Percentiles rank a stretch among this genome's conserved stretches.
These are phyloP conservation scores for Heliocidaris tuberculata DNA, from an alignment of 35 echinoderm and acorn worm species.

Conservation along the genomic window DNA sequence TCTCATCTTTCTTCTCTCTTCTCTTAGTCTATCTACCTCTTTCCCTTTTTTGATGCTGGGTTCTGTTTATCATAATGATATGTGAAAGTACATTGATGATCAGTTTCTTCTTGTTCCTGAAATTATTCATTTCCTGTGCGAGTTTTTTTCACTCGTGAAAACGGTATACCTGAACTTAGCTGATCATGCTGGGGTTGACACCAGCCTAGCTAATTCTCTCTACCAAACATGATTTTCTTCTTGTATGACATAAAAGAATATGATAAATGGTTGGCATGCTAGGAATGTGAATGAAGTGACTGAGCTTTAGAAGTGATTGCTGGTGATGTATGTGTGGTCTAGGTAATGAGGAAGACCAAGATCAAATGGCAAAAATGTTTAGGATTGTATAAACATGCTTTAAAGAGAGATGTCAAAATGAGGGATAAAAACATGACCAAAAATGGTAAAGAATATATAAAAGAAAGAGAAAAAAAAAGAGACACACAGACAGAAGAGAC, in stretches of 20 bases:
- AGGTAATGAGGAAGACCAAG: background rate
- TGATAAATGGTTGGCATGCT: background rate
- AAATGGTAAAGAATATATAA: background rate
- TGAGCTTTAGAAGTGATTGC: background rate
- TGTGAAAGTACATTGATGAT: no score
- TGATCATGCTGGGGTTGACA: background rate
- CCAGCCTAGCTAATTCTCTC: background rate
- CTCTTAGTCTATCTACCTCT: no score
- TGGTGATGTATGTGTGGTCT: conserved; percentile 10
- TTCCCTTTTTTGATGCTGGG: no score
- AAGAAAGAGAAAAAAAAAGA: background rate
- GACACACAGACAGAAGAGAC: background rate
- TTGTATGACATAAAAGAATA: conserved; percentile 4
- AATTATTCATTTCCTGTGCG: background rate
- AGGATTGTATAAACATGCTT: background rate
- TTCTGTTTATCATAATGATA: no score
- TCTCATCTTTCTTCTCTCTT: background rate
- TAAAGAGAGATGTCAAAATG: background rate
- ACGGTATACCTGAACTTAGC: background rate
- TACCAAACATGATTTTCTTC: background rate
- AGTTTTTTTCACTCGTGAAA: no score
- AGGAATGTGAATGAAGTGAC: background rate
- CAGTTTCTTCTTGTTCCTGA: background rate
- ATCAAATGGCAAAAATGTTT: background rate
- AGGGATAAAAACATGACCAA: no score